A percentile compares a stretch with the other conserved stretches of the same genome.
phyloP scores from a whole-genome alignment of 2,888 invertebrate species.

The Xestoiulus laeticollis region DNA sequence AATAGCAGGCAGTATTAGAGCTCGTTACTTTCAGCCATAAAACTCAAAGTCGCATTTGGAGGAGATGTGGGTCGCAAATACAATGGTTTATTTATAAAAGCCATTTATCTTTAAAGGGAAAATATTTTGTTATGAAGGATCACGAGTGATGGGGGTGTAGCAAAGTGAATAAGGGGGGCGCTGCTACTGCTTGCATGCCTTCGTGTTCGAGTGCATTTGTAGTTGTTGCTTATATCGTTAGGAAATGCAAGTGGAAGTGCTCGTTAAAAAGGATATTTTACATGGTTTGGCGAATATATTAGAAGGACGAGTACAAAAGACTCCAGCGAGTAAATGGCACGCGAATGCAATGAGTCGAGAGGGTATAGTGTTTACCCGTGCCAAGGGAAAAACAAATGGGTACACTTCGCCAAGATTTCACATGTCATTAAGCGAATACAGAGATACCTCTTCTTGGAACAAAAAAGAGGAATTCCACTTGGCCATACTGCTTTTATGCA shows the following conservation, averaged over 20 bases:
- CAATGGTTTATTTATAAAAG: constrained; percentile 35
- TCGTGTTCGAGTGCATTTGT: background rate
- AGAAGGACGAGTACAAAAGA: background rate
- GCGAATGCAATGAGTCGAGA: background rate
- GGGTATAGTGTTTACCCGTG: background rate
- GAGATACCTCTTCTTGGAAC: background rate
- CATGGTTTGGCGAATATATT: constrained; percentile 23
- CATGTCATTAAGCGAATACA: constrained; percentile 6
- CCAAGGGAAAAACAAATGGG: constrained; percentile 8
- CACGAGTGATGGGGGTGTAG: constrained; percentile 6
- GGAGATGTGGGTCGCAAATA: background rate
- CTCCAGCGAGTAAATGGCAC: background rate
- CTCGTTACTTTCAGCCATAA: constrained; percentile 34
- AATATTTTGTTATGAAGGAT: constrained; percentile 2
- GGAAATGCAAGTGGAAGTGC: background rate
- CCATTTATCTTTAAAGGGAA: constrained; percentile 23
- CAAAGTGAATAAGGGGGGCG: background rate
- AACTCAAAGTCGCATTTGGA: background rate
- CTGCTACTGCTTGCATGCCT: too few species aligned
- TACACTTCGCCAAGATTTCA: constrained; percentile 8
- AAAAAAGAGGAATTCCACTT: background rate
- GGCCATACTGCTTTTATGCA: constrained; percentile 15
- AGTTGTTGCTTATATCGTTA: background rate
- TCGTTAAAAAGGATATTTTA: background rate
- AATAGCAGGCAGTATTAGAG: constrained; percentile 6